Percentiles rank a stretch among this genome's conserved stretches.
These are phyloP conservation scores for Whitmania pigra DNA, from an alignment of 1,140 invertebrate genomes.

Conservation along the genomic window DNA sequence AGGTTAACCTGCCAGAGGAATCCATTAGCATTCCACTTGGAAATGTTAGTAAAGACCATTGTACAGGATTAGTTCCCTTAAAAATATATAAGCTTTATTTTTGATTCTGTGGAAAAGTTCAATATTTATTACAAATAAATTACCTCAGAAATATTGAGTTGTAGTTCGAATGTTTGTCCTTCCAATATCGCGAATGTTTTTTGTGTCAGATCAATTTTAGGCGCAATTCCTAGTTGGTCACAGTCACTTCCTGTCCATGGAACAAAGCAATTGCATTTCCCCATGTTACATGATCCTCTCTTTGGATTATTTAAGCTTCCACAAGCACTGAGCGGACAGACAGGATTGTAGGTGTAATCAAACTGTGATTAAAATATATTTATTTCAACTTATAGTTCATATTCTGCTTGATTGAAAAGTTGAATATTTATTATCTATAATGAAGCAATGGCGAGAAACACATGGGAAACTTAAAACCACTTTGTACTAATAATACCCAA, in stretches of 20 bases:
- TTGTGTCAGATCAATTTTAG: conserved; percentile 9
- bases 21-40: conserved; percentile 24
- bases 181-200: conserved; percentile 15
- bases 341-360: conserved; percentile 25
- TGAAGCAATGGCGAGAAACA: too few species aligned
- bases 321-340: conserved; percentile 27
- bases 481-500: too few species aligned
- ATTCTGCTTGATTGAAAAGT: background rate
- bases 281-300: conserved; percentile 27
- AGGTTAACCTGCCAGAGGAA: conserved; percentile 17
- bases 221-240: conserved; percentile 18
- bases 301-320: conserved; percentile 23
- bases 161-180: conserved; percentile 19
- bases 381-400: background rate
- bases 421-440: too few species aligned
- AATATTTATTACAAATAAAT: background rate
- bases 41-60: conserved; percentile 20
- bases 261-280: conserved; percentile 25
- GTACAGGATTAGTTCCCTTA: conserved; percentile 25
- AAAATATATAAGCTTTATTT: background rate
- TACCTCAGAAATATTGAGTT: conserved; percentile 25
- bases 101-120: background rate
- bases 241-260: conserved; percentile 28
- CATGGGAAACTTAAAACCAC: background rate
- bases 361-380: conserved; percentile 22